A percentile compares a stretch with the other conserved stretches of the same genome.
These are phyloP conservation scores for Bos javanicus DNA, from an alignment of 2,113 vertebrate species.

Conservation along the genomic window DNA sequence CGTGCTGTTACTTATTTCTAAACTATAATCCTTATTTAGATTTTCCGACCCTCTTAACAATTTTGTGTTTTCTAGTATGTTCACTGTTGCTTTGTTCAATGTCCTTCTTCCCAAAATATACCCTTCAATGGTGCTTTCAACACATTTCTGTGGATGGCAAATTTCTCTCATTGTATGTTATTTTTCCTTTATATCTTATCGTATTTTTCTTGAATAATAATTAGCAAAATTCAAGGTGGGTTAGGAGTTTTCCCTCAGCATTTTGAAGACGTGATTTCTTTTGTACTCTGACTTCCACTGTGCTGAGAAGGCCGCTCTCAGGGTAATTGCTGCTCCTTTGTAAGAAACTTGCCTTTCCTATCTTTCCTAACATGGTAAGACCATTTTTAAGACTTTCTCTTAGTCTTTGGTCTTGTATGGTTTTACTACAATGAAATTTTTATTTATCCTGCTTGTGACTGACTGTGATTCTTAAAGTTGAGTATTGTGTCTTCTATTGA, in stretches of 20 bases:
- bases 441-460: background rate
- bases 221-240: background rate
- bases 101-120: background rate
- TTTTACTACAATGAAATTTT: background rate
- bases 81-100: background rate
- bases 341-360: background rate
- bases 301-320: background rate
- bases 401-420: background rate
- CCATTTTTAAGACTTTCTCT: background rate
- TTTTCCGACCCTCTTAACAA: background rate
- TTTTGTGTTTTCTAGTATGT: background rate
- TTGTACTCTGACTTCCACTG: background rate
- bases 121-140: background rate
- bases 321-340: background rate
- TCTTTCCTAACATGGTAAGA: background rate
- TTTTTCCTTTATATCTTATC: background rate
- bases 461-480: background rate
- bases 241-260: background rate
- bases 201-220: background rate
- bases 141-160: background rate
- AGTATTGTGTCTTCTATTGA: background rate
- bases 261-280: background rate
- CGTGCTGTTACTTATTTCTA: background rate
- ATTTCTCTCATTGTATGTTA: background rate
- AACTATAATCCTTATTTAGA: background rate